Base-by-base conservation (phyloP, 1,140 invertebrate genomes). In the Drosophila sulfurigaster region DNA sequence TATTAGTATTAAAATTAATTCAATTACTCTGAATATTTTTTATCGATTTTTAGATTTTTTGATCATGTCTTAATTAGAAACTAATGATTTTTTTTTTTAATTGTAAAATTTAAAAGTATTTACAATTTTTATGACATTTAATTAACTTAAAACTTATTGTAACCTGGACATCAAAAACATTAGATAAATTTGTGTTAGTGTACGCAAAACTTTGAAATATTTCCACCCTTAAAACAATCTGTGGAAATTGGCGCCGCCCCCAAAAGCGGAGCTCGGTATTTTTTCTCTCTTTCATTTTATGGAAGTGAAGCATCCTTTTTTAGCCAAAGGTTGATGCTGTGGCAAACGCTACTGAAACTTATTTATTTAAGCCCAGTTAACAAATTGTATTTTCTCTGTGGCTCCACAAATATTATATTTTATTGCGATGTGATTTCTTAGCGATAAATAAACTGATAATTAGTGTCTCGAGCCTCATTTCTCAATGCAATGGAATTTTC, bases 341-440 rank as follows among this genome's bases (percentile, higher is more conserved):
- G 71, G 77, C 73, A 83, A 72, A 78, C 60, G 80, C 83, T 81
- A 70, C 82, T 82, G 81, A 78, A 83, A 78, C 85, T 88, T 81
- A 81, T 87, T 87, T 78, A 80, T 87, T 87, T 86, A 87, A 88
- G 77, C 63, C 75, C 70, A 87, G 83, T 83, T 80, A 78, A 81
- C 52, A 82, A 80, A 72, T 75, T 80, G 70, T 71, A 87, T 71
- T 75, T 73, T 70, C 66, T 75, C 74, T 60, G 80, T 62, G 64
- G 73, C 35, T 78, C 64, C 46, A 79, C 67, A 67, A 73, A 60
- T 62, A 80, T 78, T 76, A 32, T 71, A 75, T 83, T 82, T 71
- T 78, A 88, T 75, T 65, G 71, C 57, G 35, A 70, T 80, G 85
- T 82, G 77, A 87, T 59, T 70, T 59, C 7, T 57, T 67, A 52